phyloP scores from a whole-genome alignment of 2,888 invertebrate species.

The Agrotis puta region DNA sequence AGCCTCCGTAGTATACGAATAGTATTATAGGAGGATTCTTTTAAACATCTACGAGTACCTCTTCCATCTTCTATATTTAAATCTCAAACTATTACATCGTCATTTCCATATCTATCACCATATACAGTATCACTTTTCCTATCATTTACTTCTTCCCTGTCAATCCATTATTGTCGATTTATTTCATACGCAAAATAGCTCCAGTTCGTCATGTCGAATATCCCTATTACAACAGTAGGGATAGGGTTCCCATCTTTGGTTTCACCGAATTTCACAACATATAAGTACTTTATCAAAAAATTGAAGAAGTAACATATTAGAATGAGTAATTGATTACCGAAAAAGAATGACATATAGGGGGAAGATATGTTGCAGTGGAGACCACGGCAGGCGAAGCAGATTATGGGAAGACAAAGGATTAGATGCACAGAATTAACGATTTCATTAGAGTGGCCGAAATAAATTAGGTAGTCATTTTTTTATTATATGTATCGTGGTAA shows the following conservation, averaged over 20 bases:
- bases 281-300: too few species aligned
- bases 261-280: too few species aligned
- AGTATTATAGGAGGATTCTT: neutral
- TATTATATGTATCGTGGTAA: too few species aligned
- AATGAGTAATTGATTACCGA: too few species aligned
- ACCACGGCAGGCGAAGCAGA: too few species aligned
- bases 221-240: constrained; percentile 66
- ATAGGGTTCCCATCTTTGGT: constrained; percentile 21
- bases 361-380: too few species aligned
- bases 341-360: too few species aligned
- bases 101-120: neutral
- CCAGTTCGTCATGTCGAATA: constrained; percentile 38
- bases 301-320: too few species aligned
- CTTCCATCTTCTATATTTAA: neutral
- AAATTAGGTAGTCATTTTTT: too few species aligned
- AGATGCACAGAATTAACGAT: too few species aligned
- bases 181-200: constrained; percentile 37
- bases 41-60: neutral
- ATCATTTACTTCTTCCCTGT: neutral
- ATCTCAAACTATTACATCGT: neutral
- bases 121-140: neutral
- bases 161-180: constrained; percentile 33
- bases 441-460: too few species aligned
- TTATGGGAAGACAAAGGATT: too few species aligned
- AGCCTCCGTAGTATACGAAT: neutral